Percentiles rank a stretch among this genome's conserved stretches.
phyloP scores from a whole-genome alignment of 2,888 invertebrate species.

The Automeris io region DNA sequence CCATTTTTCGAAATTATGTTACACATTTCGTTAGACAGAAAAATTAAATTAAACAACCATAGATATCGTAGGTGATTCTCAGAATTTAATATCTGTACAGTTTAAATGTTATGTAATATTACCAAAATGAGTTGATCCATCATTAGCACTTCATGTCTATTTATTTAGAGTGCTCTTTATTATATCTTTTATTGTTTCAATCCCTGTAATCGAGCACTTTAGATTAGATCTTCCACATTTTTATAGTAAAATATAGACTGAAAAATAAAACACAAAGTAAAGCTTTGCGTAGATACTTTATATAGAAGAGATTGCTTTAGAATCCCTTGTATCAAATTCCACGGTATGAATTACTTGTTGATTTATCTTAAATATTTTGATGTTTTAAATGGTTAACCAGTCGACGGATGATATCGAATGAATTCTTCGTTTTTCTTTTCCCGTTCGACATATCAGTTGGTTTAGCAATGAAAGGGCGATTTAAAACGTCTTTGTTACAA shows the following conservation, averaged over 20 bases:
- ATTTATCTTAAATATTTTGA: not conserved
- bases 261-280: conserved; percentile 11
- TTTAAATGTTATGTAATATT: conserved; percentile 28
- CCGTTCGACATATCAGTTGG: conserved; percentile 42
- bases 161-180: conserved; percentile 40
- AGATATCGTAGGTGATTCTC: conserved; percentile 71
- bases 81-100: conserved; percentile 61
- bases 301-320: conserved; percentile 19
- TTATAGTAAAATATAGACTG: conserved; percentile 11
- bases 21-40: conserved; percentile 7
- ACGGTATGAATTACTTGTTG: conserved; percentile 9
- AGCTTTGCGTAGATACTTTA: conserved; percentile 12
- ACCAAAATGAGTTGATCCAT: conserved; percentile 25
- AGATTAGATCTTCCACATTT: conserved; percentile 17
- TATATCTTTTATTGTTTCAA: conserved; percentile 33
- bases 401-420: not conserved
- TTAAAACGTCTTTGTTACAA: conserved; percentile 42
- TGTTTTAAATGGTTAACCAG: not conserved
- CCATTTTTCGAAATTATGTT: not conserved
- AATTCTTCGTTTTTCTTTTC: conserved; percentile 32
- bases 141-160: conserved; percentile 34
- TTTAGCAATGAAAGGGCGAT: conserved; percentile 48
- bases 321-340: conserved; percentile 2
- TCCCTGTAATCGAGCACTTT: conserved; percentile 44
- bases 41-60: conserved; percentile 45